Conservation (phyloP, 2,113 vertebrate species). For the Edolisoma coerulescens region DNA sequence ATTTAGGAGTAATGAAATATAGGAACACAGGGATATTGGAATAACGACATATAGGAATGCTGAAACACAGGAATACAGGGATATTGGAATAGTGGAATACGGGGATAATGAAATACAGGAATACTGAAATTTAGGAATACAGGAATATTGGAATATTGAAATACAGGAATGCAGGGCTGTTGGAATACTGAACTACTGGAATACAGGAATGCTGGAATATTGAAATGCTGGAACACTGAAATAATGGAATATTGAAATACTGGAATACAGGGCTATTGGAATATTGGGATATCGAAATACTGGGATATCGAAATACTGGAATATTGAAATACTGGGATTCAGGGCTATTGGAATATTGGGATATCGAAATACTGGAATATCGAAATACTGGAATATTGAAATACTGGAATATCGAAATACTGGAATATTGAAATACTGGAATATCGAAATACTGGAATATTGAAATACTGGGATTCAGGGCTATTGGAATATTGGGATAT, state of each 20-base stretch:
- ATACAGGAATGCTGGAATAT: neutral
- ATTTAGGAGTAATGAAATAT: too few species aligned
- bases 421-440: neutral
- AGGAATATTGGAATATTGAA: too few species aligned
- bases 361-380: neutral
- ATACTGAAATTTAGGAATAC: rapidly evolving
- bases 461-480: neutral
- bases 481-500: too few species aligned
- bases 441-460: rapidly evolving
- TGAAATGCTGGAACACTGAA: too few species aligned
- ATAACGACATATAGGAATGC: too few species aligned
- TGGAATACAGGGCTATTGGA: rapidly evolving
- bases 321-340: neutral
- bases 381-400: too few species aligned
- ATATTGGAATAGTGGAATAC: rapidly evolving
- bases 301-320: too few species aligned
- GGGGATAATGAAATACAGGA: too few species aligned
- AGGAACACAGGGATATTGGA: rapidly evolving
- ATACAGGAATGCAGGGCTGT: neutral
- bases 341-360: too few species aligned
- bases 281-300: rapidly evolving
- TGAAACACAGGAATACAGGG: rapidly evolving
- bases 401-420: neutral
- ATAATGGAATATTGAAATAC: rapidly evolving
- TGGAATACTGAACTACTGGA: neutral